A percentile compares a stretch with the other conserved stretches of the same genome.
Conservation (phyloP, 1,140 invertebrate species). For the Lethocerus indicus region DNA sequence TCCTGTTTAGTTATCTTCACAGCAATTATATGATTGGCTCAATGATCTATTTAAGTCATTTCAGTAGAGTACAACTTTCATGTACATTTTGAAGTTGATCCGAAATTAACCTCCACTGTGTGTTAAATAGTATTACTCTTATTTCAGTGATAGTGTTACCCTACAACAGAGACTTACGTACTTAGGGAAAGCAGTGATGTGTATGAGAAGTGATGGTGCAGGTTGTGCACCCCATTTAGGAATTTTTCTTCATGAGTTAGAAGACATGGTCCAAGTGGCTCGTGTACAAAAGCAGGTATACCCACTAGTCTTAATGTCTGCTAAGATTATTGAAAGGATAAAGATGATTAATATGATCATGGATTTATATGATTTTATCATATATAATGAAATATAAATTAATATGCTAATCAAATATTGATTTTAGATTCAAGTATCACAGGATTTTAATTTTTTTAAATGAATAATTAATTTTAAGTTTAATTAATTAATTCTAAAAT, state of each 20-base stretch:
- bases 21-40: too few species aligned
- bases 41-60: too few species aligned
- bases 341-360: too few species aligned
- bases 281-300: slow-evolving; percentile 49
- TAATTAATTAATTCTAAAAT: not conserved
- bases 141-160: slow-evolving; percentile 36
- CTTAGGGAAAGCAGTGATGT: slow-evolving; percentile 85
- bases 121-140: too few species aligned
- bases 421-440: not conserved
- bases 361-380: too few species aligned
- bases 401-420: not conserved
- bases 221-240: slow-evolving; percentile 59
- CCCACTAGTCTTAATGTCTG: too few species aligned
- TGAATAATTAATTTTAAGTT: not conserved
- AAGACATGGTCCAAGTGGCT: slow-evolving; percentile 82
- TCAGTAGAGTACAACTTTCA: too few species aligned
- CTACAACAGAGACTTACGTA: slow-evolving; percentile 69
- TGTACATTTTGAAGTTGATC: too few species aligned
- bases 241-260: slow-evolving; percentile 76
- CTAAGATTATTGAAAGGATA: too few species aligned
- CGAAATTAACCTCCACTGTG: too few species aligned
- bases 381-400: too few species aligned
- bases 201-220: slow-evolving; percentile 72
- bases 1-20: too few species aligned
- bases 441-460: not conserved